These are phyloP conservation scores for Sebastes diaconus DNA, from an alignment of 2,797 vertebrate species.

Conservation along the genomic window DNA sequence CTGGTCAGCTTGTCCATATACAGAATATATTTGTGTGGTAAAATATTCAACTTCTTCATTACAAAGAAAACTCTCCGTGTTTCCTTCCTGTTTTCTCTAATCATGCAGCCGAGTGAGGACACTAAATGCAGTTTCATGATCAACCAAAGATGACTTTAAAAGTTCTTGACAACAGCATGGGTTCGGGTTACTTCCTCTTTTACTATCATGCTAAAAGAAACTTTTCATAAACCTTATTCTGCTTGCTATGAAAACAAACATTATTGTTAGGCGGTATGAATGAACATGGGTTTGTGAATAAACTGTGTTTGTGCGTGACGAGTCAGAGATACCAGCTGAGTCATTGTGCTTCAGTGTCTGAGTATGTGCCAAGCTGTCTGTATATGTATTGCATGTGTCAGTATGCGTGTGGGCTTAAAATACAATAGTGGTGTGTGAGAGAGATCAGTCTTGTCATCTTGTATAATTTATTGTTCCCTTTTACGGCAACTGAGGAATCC, in stretches of 20 bases:
- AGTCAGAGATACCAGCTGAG: slow-evolving; percentile 13
- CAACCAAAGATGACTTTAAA: background rate
- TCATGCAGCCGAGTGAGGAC: background rate
- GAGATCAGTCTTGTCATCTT: background rate
- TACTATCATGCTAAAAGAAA: background rate
- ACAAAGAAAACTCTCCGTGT: background rate
- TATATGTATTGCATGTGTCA: background rate
- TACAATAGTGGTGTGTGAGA: background rate
- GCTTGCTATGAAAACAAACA: slow-evolving; percentile 2
- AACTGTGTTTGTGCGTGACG: background rate
- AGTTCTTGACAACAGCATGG: background rate
- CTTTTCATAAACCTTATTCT: background rate
- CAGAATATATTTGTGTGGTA: background rate
- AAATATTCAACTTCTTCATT: background rate
- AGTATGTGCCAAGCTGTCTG: background rate
- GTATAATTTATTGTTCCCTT: background rate
- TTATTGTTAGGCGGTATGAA: background rate
- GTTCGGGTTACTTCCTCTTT: background rate
- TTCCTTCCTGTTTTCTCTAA: background rate
- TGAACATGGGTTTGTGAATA: background rate
- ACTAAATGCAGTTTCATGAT: background rate
- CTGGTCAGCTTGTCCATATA: background rate
- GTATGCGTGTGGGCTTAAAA: background rate
- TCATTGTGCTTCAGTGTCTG: slow-evolving; percentile 11
- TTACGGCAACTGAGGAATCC: background rate